These are phyloP conservation scores for Geodia barretti DNA, from an alignment of 37 sponge, comb jelly and placozoan species.

Conservation along the genomic window DNA sequence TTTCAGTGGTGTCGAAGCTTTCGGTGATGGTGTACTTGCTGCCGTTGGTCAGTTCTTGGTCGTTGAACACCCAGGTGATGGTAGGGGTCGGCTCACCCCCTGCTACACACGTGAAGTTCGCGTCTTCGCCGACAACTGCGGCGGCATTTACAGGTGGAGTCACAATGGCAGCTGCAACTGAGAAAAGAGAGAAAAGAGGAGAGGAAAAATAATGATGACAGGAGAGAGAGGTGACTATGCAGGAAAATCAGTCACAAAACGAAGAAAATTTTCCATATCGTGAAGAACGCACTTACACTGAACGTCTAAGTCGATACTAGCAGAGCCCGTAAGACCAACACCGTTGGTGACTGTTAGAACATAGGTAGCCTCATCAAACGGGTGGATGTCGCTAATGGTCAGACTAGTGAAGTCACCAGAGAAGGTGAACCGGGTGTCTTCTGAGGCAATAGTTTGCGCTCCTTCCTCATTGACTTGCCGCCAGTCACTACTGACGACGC, in stretches of 20 bases:
- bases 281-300: slow-evolving; percentile 20
- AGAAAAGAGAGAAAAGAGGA: background rate
- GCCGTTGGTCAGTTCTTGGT: background rate
- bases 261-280: no score
- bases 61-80: slow-evolving; percentile 26
- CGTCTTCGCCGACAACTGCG: background rate
- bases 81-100: slow-evolving; percentile 32
- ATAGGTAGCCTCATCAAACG: slow-evolving; percentile 9
- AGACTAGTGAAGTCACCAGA: slow-evolving; percentile 2
- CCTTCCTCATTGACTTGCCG: background rate
- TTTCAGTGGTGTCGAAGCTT: background rate
- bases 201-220: no score
- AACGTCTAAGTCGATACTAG: slow-evolving; percentile 2
- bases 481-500: slow-evolving; percentile 7
- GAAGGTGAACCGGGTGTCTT: background rate
- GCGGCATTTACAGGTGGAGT: background rate
- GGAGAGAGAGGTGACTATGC: no score
- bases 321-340: background rate
- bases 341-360: background rate
- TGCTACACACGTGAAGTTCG: slow-evolving; percentile 25
- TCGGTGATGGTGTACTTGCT: background rate
- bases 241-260: no score
- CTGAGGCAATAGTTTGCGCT: background rate
- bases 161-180: background rate
- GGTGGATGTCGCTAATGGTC: background rate